Conservation (phyloP, 2,888 invertebrate genomes). For the Omphaloscelis lunosa region DNA sequence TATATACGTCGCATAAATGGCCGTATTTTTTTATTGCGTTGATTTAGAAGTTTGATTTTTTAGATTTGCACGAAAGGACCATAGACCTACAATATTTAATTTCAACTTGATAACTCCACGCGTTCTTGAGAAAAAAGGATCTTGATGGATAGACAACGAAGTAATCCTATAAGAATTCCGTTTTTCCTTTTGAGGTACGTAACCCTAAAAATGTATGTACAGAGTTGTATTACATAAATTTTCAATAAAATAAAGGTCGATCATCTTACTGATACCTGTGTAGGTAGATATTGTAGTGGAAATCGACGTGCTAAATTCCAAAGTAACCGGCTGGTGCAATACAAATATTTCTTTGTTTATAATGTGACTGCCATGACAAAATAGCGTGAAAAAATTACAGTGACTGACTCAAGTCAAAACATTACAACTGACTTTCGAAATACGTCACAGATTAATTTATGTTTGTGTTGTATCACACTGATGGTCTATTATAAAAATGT, state of each 20-base stretch:
- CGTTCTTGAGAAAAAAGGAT: too few relatives aligned
- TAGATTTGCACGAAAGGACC: too few relatives aligned
- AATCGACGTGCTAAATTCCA: constrained; percentile 25
- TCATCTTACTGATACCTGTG: not conserved
- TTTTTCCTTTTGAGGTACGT: too few relatives aligned
- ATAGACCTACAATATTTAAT: too few relatives aligned
- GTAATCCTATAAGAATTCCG: too few relatives aligned
- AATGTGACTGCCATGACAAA: constrained; percentile 24
- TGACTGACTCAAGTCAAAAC: constrained; percentile 52
- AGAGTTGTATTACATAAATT: not conserved
- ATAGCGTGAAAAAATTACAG: constrained; percentile 33
- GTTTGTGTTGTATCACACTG: constrained; percentile 49
- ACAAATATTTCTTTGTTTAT: constrained; percentile 31
- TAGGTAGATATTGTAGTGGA: not conserved
- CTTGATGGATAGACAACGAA: too few relatives aligned
- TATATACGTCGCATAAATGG: too few relatives aligned
- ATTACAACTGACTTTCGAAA: constrained; percentile 52
- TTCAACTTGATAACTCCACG: too few relatives aligned
- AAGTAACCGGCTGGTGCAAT: constrained; percentile 9
- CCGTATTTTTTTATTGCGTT: too few relatives aligned
- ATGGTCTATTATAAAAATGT: constrained; percentile 58
- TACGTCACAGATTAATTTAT: constrained; percentile 43
- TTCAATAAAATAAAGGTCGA: not conserved
- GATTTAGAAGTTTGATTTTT: too few relatives aligned
- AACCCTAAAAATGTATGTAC: too few relatives aligned